Evolutionary conservation across 2,113 vertebrate species (phyloP), one percentile per base, ranked within the genome.

Genomic region (Sander vitreus): DNA sequence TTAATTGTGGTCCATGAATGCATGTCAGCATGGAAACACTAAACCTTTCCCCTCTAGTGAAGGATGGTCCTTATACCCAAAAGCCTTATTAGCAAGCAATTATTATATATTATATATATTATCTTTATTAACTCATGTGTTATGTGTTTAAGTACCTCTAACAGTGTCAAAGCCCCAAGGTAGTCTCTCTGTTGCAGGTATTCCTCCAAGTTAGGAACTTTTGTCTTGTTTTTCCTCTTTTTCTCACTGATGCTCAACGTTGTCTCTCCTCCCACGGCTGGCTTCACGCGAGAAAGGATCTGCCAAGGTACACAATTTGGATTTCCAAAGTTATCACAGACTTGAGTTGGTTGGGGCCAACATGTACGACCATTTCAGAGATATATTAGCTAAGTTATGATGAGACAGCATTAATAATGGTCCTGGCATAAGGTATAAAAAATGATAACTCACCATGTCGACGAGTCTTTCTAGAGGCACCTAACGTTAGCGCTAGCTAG

Each of bases 261-360:
- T 1, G 91, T 73, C 71, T 96, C 95, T 79, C 91, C 94, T 21
- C 93, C 96, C 6, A 99, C 95, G 0, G 98, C 98, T 21, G 98
- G 98, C 73, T 98, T 99, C 80, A 97, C 93, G 12, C 98, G 95
- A 25, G 98, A 99, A 30, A 99, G 96, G 91, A 99, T 98, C 98
- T 99, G 87, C 11, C 9, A 10, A 47, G 0, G 0, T 0, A 74
- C 57, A 90, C n/a, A 3, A 14, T 47, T 16, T 16, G 1, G 33
- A 25, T 85, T 15, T 58, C 9, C 62, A 15, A 33, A 23, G 23
- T 54, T 68, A 55, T 23, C 0, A 6, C 23, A 55, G 4, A 21
- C 2, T 64, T 4, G 1, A 39, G 12, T 18, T 10, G 30, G 3
- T 16, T 21, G 2, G 12, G 60, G 18, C 3, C 13, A 18, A 43